Evolutionary conservation across 2,797 vertebrate species (phyloP).

Genomic region (Pseudomugil gertrudae): DNA sequence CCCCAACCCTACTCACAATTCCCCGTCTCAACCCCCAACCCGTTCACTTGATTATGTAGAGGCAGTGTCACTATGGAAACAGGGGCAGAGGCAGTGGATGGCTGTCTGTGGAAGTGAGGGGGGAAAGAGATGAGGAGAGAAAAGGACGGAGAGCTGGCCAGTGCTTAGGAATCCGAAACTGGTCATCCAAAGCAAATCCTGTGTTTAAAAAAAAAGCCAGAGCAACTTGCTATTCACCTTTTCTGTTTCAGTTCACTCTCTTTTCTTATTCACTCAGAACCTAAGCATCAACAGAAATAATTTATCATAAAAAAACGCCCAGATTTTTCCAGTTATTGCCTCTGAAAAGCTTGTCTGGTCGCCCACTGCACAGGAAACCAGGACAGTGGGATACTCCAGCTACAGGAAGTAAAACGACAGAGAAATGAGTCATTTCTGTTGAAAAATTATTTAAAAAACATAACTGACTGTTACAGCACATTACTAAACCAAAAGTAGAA

Average conservation of each 20-base stretch:
- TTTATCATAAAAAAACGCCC: neutral
- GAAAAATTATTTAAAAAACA: neutral
- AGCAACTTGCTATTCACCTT: slow-evolving; percentile 23
- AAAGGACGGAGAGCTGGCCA: slow-evolving; percentile 42
- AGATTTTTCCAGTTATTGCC: neutral
- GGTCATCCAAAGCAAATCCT: slow-evolving; percentile 34
- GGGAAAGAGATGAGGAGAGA: slow-evolving; percentile 19
- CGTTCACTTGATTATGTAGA: slow-evolving; percentile 74
- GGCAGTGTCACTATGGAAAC: slow-evolving; percentile 82
- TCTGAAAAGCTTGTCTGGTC: neutral
- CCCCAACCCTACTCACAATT: slow-evolving; percentile 14
- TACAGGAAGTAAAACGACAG: neutral
- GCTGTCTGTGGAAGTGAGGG: slow-evolving; percentile 54
- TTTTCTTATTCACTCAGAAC: slow-evolving; percentile 3
- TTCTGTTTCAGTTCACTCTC: slow-evolving; percentile 24
- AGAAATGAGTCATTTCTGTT: neutral
- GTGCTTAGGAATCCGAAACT: slow-evolving; percentile 59
- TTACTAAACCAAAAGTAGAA: neutral
- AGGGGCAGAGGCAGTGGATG: slow-evolving; percentile 71
- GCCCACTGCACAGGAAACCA: neutral
- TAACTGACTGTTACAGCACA: neutral
- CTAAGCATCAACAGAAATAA: neutral
- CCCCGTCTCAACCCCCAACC: slow-evolving; percentile 57
- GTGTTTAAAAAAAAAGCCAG: slow-evolving; percentile 4
- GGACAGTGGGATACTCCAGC: neutral